Evolutionary conservation across 2,113 vertebrate species (phyloP).

Genomic region (Phodopus roborovskii): DNA sequence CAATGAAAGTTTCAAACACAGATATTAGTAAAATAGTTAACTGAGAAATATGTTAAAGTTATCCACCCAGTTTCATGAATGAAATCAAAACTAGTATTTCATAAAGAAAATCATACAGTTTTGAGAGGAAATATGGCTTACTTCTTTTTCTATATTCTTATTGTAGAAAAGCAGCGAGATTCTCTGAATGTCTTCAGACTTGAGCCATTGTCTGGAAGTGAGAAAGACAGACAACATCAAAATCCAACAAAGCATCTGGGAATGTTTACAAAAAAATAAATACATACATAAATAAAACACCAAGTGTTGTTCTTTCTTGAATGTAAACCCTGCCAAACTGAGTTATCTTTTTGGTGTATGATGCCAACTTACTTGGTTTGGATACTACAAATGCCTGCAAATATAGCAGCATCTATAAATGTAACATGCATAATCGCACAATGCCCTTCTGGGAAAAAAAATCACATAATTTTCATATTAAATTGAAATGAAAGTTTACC

Average conservation of each 20-base stretch:
- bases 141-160: constrained; percentile 96
- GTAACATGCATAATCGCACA: background rate
- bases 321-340: background rate
- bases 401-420: background rate
- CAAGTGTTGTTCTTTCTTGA: background rate
- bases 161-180: constrained; percentile 99
- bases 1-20: background rate
- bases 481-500: background rate
- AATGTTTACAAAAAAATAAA: background rate
- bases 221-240: constrained; percentile 55
- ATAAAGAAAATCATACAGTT: background rate
- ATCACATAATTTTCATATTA: background rate
- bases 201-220: constrained; percentile 95
- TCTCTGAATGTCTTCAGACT: constrained; percentile 98
- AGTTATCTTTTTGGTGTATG: background rate
- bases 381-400: background rate
- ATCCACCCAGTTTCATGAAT: background rate
- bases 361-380: background rate
- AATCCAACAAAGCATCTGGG: background rate
- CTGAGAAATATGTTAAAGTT: background rate
- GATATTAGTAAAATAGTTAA: background rate
- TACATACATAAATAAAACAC: background rate
- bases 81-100: constrained; percentile 2
- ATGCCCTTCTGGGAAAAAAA: background rate
- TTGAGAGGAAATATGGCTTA: constrained; percentile 83